A percentile compares a stretch with the other conserved stretches of the same genome.
Evolutionary conservation across 1,140 invertebrate genomes (phyloP).

Genomic region (Agrypnia vestita): DNA sequence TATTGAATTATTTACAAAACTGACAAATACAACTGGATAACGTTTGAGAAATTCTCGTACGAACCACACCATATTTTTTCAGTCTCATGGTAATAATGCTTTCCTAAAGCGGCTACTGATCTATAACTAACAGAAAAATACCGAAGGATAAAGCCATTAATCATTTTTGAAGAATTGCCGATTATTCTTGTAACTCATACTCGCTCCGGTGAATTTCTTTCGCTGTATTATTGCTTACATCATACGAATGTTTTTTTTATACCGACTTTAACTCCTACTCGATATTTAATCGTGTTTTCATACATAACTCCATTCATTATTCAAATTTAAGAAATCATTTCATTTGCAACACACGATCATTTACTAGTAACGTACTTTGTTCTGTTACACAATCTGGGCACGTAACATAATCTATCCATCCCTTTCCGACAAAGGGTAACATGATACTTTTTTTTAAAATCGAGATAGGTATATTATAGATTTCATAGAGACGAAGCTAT

Average conservation of each 20-base stretch:
- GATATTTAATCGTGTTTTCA: constrained; percentile 19
- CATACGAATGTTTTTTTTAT: not conserved
- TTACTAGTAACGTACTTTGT: not conserved
- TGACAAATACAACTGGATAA: not conserved
- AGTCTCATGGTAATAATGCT: constrained; percentile 5
- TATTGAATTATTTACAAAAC: too few relatives aligned
- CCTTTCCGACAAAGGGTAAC: too few relatives aligned
- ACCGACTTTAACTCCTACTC: constrained; percentile 16
- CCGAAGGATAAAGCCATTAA: constrained; percentile 4
- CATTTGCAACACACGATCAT: not conserved
- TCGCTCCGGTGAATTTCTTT: constrained; percentile 1
- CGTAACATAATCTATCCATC: too few relatives aligned
- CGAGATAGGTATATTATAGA: too few relatives aligned
- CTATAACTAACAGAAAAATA: constrained; percentile 6
- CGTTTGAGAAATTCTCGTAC: not conserved
- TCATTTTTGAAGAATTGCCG: constrained; percentile 18
- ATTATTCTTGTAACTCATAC: not conserved
- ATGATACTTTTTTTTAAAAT: too few relatives aligned
- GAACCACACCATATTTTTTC: not conserved
- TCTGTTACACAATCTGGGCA: too few relatives aligned
- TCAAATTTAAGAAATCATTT: constrained; percentile 19
- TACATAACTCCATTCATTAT: constrained; percentile 17
- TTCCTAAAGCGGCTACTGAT: constrained; percentile 32
- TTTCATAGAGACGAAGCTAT: too few relatives aligned
- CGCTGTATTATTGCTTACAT: constrained; percentile 2